Evolutionary conservation across 2,113 vertebrate genomes (phyloP).

Genomic region (Lasiurus borealis): DNA sequence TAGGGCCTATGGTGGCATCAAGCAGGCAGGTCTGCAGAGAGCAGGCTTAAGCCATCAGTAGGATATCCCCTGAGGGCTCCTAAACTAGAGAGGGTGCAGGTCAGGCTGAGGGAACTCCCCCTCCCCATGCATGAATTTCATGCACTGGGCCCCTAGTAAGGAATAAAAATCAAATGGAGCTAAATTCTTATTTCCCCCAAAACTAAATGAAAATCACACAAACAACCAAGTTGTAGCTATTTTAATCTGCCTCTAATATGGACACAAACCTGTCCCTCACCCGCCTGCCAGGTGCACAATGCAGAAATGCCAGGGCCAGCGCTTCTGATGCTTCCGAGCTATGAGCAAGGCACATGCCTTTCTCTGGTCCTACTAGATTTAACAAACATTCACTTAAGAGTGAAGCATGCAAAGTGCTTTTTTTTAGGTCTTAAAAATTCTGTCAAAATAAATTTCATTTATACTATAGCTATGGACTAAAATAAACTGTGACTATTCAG

Average conservation of each 20-base stretch:
- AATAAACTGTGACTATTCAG: conserved; percentile 39
- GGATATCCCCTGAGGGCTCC: no score
- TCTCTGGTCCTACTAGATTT: conserved; percentile 28
- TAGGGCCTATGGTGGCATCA: no score
- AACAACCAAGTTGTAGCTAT: background rate
- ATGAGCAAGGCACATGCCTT: background rate
- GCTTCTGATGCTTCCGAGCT: conserved; percentile 30
- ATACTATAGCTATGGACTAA: background rate
- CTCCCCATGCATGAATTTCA: no score
- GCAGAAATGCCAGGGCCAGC: background rate
- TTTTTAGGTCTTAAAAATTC: conserved; percentile 66
- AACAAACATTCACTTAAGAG: conserved; percentile 27
- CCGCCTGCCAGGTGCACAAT: background rate
- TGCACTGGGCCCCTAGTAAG: no score
- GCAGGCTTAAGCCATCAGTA: no score
- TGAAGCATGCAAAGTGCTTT: background rate
- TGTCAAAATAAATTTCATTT: conserved; percentile 28
- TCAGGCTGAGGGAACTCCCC: no score
- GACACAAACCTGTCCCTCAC: conserved; percentile 23
- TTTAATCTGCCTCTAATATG: background rate
- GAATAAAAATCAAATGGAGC: background rate
- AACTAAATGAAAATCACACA: conserved; percentile 38
- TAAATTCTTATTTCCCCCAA: conserved; percentile 40
- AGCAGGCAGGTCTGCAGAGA: no score
- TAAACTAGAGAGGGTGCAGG: no score